phyloP scores from a whole-genome alignment of 2,113 vertebrate species.

The Ramphastos sulfuratus region DNA sequence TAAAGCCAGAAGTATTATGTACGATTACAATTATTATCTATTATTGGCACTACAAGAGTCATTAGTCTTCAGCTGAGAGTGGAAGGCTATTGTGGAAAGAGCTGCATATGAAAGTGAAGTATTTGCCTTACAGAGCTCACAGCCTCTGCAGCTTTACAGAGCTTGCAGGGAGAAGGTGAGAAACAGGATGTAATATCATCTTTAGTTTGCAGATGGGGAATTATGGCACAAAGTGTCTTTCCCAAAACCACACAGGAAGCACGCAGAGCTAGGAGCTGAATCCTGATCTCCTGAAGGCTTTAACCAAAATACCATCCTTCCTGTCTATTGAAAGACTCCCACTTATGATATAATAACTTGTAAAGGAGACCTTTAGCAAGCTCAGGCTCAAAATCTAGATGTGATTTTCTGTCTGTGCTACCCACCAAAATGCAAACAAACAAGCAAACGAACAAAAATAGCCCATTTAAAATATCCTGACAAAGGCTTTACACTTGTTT shows the following conservation, averaged over 20 bases:
- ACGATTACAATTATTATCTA: constrained; percentile 10
- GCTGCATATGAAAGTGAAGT: constrained; percentile 2
- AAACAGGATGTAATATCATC: constrained; percentile 70
- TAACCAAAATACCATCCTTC: constrained; percentile 62
- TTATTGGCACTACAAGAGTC: constrained; percentile 6
- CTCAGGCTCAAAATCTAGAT: background rate
- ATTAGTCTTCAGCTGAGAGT: background rate
- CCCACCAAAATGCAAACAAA: background rate
- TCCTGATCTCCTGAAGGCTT: constrained; percentile 51
- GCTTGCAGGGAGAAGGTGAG: constrained; percentile 65
- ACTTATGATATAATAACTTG: background rate
- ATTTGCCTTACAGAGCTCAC: constrained; percentile 34
- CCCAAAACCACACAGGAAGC: constrained; percentile 70
- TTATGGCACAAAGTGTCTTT: constrained; percentile 66
- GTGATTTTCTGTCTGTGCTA: background rate
- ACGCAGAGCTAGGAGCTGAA: constrained; percentile 46
- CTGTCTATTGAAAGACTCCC: constrained; percentile 33
- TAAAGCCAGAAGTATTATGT: constrained; percentile 18
- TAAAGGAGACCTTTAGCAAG: background rate
- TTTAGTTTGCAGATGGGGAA: constrained; percentile 66
- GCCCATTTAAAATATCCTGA: background rate
- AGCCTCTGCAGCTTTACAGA: constrained; percentile 57
- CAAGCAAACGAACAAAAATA: background rate
- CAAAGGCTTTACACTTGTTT: background rate
- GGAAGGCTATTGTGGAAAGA: background rate